Evolutionary conservation across 2,797 vertebrate species (phyloP), one percentile per base, ranked within the genome.

Genomic region (Heliangelus exortis): DNA sequence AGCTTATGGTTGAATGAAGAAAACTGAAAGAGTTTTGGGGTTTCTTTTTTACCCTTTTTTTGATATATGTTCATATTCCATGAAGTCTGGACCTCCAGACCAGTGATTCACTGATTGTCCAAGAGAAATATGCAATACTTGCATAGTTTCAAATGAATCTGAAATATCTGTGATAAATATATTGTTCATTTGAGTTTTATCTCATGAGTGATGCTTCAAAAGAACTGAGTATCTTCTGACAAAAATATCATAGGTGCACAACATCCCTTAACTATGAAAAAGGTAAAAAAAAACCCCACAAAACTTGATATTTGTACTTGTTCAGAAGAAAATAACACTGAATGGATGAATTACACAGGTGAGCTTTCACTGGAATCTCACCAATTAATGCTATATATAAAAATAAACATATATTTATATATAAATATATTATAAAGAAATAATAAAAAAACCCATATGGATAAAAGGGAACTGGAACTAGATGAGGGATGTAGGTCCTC

Each of bases 11-110:
- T 68, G n/a, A 86, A 77, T 43, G 9, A 15, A 71, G 54, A 59
- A 62, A 67, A 55, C 11, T 53, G 22, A 53, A 57, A 84, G 34
- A 50, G 18, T 10, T 15, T 22, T 41, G 36, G 23, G 12, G 3
- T 16, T 53, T 31, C 36, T 3, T 16, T 43, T 58, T 26, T n/a
- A 28, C 28, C 20, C 0, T 0, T 54, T 62, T 62, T 43, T 20
- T 61, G 67, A 78, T 17, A 14, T 5, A n/a, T 5, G 3, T 29
- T 41, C 25, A 14, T 26, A 47, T 81, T 62, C 18, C 22, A 71
- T 82, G 20, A 33, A 63, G 50, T 25, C 33, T 53, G 10, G 26
- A 18, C 45, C 39, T 55, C 20, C 31, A 67, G 29, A 51, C 14
- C 17, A 58, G 10, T 10, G n/a, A 43, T 36, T 53, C 28, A 50